Conservation (phyloP, 2,888 invertebrate genomes). For the Amphimallon solstitiale region DNA sequence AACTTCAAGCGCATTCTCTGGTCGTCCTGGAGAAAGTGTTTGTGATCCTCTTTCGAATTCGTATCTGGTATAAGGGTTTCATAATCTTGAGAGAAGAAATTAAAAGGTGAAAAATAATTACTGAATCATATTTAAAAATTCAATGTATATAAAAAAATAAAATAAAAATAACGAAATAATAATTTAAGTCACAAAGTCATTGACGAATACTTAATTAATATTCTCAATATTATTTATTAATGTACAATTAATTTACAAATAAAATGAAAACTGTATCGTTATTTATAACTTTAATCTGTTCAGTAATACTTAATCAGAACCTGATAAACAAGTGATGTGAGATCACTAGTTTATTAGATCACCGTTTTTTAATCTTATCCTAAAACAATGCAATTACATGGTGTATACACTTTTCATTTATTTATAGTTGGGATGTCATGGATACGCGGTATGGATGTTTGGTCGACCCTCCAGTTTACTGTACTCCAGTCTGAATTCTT, state of each 20-base stretch:
- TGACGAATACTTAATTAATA: conserved; percentile 32
- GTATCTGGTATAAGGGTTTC: not conserved
- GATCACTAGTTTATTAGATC: conserved; percentile 50
- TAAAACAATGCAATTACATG: conserved; percentile 53
- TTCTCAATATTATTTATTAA: conserved; percentile 55
- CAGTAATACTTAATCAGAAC: conserved; percentile 61
- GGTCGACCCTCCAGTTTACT: conserved; percentile 97
- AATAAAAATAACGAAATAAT: conserved; percentile 13
- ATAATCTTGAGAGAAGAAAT: not conserved
- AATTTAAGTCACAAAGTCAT: conserved; percentile 23
- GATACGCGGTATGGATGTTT: conserved; percentile 48
- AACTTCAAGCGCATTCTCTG: too few species aligned
- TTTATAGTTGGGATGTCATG: conserved; percentile 55
- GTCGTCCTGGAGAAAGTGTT: too few species aligned
- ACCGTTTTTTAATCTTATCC: conserved; percentile 48
- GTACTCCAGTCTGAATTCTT: conserved; percentile 99
- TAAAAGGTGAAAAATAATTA: not conserved
- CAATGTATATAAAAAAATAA: conserved; percentile 13
- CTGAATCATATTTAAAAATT: not conserved
- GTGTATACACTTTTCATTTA: conserved; percentile 64
- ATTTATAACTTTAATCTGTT: conserved; percentile 58
- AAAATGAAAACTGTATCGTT: conserved; percentile 64
- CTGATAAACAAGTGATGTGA: conserved; percentile 52
- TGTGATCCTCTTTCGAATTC: too few species aligned
- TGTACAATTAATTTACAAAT: conserved; percentile 64